Conservation (phyloP, 53 echinoderm and acorn worm genomes). For the Temnopleurus reevesii region DNA sequence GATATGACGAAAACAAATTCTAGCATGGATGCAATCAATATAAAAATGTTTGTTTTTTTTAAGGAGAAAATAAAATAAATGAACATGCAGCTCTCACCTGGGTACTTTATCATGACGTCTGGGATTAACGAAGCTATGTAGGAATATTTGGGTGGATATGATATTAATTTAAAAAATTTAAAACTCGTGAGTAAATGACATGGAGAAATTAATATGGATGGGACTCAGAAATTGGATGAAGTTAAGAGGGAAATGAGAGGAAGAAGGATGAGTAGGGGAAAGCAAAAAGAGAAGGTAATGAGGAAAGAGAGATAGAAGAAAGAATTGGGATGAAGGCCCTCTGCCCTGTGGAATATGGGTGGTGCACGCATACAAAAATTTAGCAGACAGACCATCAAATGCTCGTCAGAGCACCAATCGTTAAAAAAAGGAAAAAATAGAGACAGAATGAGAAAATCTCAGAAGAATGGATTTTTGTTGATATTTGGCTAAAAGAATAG, state of each 20-base stretch:
- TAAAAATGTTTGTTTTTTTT: not conserved
- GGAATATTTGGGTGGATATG: not conserved
- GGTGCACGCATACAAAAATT: too few species aligned
- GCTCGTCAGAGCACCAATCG: too few species aligned
- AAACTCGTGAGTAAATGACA: not conserved
- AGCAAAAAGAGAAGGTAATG: not conserved
- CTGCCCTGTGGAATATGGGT: too few species aligned
- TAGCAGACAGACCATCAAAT: too few species aligned
- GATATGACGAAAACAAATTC: not conserved
- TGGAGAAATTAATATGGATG: not conserved
- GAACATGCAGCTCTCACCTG: slow-evolving; percentile 31
- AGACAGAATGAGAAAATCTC: too few species aligned
- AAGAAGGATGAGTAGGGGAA: not conserved
- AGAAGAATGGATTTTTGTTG: too few species aligned
- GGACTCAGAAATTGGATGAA: too few species aligned
- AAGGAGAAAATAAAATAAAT: not conserved
- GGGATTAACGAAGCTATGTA: slow-evolving; percentile 34
- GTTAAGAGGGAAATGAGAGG: not conserved
- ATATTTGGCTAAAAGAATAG: too few species aligned
- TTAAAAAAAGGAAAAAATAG: too few species aligned
- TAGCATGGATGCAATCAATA: not conserved
- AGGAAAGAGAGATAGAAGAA: not conserved
- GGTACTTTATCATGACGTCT: slow-evolving; percentile 39
- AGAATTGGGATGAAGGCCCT: too few species aligned
- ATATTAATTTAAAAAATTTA: not conserved